Percentiles rank a stretch among this genome's conserved stretches.
Evolutionary conservation across 2,888 invertebrate genomes (phyloP).

Genomic region (Lasioglossum vierecki): DNA sequence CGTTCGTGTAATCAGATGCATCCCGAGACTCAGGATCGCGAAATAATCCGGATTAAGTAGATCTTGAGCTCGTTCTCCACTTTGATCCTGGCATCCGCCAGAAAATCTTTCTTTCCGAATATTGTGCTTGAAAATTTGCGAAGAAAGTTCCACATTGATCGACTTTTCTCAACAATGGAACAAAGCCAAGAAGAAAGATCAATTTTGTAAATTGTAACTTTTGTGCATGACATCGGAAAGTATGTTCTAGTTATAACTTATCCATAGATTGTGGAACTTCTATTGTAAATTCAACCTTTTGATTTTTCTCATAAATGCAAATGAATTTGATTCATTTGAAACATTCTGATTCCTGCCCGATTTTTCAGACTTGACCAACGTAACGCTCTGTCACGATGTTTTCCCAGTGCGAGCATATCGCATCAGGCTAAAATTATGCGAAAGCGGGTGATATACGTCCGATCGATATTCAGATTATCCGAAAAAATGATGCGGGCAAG

Average conservation of each 20-base stretch:
- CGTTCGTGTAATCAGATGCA: conserved; percentile 37
- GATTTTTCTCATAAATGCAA: not conserved
- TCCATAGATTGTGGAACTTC: not conserved
- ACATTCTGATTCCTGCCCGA: not conserved
- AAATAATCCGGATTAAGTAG: conserved; percentile 54
- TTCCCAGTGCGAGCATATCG: conserved; percentile 25
- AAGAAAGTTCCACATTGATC: not conserved
- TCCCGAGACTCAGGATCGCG: conserved; percentile 14
- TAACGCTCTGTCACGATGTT: not conserved
- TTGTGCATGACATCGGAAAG: not conserved
- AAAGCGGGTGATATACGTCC: conserved; percentile 46
- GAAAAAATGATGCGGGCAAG: conserved; percentile 60
- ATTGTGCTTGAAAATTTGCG: not conserved
- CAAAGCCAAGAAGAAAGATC: not conserved
- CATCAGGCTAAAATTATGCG: conserved; percentile 41
- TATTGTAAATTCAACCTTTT: not conserved
- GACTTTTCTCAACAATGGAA: not conserved
- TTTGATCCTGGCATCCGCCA: not conserved
- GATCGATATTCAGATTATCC: conserved; percentile 67
- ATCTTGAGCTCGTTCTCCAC: conserved; percentile 27
- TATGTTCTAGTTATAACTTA: not conserved
- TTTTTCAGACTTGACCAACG: not conserved
- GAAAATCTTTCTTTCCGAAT: not conserved
- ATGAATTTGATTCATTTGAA: not conserved
- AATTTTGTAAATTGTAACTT: not conserved